These are phyloP conservation scores for Castor canadensis DNA, from an alignment of 2,113 vertebrate species.

Conservation along the genomic window DNA sequence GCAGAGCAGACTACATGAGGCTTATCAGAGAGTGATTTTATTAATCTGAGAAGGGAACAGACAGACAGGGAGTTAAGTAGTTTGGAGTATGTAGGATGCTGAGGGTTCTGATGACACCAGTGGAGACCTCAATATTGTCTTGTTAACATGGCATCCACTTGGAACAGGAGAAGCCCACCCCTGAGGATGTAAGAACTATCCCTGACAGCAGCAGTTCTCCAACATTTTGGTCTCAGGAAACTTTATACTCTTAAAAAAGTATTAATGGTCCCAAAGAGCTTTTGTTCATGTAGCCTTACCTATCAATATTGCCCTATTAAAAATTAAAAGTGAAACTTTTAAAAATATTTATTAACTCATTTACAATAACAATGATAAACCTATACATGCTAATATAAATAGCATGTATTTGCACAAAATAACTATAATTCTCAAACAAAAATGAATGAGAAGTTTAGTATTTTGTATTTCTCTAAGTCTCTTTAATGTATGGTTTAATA, in stretches of 20 bases:
- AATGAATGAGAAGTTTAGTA: background rate
- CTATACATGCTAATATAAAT: background rate
- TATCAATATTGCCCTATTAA: background rate
- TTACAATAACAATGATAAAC: background rate
- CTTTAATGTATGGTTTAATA: background rate
- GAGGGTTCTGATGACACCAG: background rate
- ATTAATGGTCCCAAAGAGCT: background rate
- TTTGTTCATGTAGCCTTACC: background rate
- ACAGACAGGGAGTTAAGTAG: background rate
- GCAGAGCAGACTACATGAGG: background rate
- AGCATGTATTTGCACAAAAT: background rate
- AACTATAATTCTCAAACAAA: background rate
- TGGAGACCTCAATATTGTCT: background rate
- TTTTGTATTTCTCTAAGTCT: background rate
- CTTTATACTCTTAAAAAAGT: background rate
- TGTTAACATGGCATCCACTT: background rate
- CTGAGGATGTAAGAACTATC: background rate
- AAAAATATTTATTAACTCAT: constrained; percentile 12
- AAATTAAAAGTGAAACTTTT: background rate
- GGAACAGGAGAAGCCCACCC: background rate
- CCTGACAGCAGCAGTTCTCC: background rate
- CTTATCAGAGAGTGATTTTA: background rate
- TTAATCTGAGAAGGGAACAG: background rate
- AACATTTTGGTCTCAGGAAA: background rate
- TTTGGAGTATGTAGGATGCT: too few species aligned